Base-by-base conservation (phyloP, 2,113 vertebrate species). In the Neotoma lepida region DNA sequence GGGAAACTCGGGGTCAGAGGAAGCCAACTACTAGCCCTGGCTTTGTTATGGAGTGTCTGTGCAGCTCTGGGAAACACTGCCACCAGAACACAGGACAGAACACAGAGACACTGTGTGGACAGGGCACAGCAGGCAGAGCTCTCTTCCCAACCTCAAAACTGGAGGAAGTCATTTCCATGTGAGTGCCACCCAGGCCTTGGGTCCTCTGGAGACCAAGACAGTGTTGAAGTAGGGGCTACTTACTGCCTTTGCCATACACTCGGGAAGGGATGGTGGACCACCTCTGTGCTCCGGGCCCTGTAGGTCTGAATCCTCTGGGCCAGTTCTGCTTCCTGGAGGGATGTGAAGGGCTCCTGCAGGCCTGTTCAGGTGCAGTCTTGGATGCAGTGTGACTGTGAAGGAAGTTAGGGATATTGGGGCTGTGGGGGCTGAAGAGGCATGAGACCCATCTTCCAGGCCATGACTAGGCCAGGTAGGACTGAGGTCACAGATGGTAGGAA, bases 401-500 rank as follows among this genome's bases (percentile, higher is more conserved):
- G 33, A 87, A 28, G 22, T 68, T 8, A 56, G 15, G 9, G 9
- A 17, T 33, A 24, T 58, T 9, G 1, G 51, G 68, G 30, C 15
- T 26, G 28, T 30, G 51, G 39, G 44, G 68, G 86, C 86, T 44
- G 28, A 74, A 66, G 13, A 54, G 46, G 46, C 18, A 86, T 0
- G 1, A 66, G 33, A 22, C 68, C 56, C 51, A 4, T 33, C 51
- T 6, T 33, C 35, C 2, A 0, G 15, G 54, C 30, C 0, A 22
- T 22, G 71, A 14, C 46, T 44, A 1, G 33, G 54, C 54, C n/a
- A n/a, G n/a, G n/a, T n/a, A n/a, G n/a, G n/a, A n/a, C 63, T 0
- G 8, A 2, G 0, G 35, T 28, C 28, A 1, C 26, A 26, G 30
- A 22, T 0, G 6, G 35, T 61, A 39, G 13, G 35, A 39, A 86